Evolutionary conservation across 2,888 invertebrate species (phyloP).

Genomic region (Ophion costatus): DNA sequence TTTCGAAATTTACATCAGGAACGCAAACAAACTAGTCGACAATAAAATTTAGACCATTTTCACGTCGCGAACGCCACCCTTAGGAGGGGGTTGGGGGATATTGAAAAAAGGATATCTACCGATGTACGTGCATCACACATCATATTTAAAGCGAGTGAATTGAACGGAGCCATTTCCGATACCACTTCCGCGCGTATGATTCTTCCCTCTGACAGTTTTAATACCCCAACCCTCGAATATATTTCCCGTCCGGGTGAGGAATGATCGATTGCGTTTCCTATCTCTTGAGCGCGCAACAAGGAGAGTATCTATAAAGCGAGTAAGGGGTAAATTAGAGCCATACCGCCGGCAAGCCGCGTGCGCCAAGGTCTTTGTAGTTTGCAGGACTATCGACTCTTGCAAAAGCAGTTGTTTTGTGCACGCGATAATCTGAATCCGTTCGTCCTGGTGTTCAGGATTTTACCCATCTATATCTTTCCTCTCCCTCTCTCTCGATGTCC

Average conservation of each 20-base stretch:
- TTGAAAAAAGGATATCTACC: no score
- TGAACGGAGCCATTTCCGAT: neutral
- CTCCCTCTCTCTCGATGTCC: slow-evolving; percentile 25
- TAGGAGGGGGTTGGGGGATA: no score
- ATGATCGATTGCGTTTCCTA: slow-evolving; percentile 51
- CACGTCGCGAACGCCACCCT: no score
- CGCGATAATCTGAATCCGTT: slow-evolving; percentile 52
- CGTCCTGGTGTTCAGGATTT: slow-evolving; percentile 37
- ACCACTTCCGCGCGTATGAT: neutral
- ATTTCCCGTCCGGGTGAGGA: slow-evolving; percentile 17
- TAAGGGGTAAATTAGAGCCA: slow-evolving; percentile 46
- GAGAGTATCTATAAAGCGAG: slow-evolving; percentile 6
- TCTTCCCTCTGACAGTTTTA: neutral
- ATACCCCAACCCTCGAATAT: neutral
- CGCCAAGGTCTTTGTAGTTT: slow-evolving; percentile 54
- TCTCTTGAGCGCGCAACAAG: neutral
- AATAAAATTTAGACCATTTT: no score
- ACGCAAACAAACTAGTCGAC: no score
- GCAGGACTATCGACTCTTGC: slow-evolving; percentile 45
- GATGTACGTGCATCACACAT: no score
- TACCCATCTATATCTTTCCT: slow-evolving; percentile 37
- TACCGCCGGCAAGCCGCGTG: slow-evolving; percentile 31
- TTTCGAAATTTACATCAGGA: no score
- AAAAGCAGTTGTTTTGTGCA: slow-evolving; percentile 35
- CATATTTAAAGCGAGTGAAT: no score